phyloP scores from a whole-genome alignment of 2,797 vertebrate genomes.

The Spinibarbus caldwelli region DNA sequence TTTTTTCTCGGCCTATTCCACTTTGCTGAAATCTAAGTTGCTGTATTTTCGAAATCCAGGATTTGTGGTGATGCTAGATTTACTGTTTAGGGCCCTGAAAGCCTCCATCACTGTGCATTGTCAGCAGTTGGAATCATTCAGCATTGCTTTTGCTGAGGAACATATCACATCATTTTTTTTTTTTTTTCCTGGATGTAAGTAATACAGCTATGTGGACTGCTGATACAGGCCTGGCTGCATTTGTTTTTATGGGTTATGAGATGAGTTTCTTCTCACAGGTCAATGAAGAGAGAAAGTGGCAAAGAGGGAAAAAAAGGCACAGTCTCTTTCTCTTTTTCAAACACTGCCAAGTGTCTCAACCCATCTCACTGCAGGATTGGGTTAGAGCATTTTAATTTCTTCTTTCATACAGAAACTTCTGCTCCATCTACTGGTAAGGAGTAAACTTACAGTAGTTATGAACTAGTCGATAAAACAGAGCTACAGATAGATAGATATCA shows the following conservation, averaged over 20 bases:
- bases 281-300: slow-evolving; percentile 38
- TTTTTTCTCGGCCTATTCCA: background rate
- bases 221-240: slow-evolving; percentile 53
- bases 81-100: background rate
- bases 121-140: slow-evolving; percentile 45
- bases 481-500: background rate
- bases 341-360: slow-evolving; percentile 51
- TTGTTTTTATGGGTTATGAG: slow-evolving; percentile 55
- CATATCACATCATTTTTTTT: slow-evolving; percentile 32
- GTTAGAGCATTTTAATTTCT: slow-evolving; percentile 58
- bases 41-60: background rate
- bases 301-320: slow-evolving; percentile 11
- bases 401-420: slow-evolving; percentile 61
- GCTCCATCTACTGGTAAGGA: slow-evolving; percentile 71
- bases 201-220: slow-evolving; percentile 54
- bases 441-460: slow-evolving; percentile 17
- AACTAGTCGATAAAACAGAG: background rate
- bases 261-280: slow-evolving; percentile 48
- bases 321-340: background rate
- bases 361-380: slow-evolving; percentile 32
- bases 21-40: background rate
- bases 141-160: slow-evolving; percentile 37
- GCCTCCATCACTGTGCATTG: slow-evolving; percentile 11
- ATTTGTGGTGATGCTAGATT: background rate
- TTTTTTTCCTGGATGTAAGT: background rate